Base-by-base conservation (phyloP, 1,140 invertebrate species). In the Phymorhynchus buccinoides region DNA sequence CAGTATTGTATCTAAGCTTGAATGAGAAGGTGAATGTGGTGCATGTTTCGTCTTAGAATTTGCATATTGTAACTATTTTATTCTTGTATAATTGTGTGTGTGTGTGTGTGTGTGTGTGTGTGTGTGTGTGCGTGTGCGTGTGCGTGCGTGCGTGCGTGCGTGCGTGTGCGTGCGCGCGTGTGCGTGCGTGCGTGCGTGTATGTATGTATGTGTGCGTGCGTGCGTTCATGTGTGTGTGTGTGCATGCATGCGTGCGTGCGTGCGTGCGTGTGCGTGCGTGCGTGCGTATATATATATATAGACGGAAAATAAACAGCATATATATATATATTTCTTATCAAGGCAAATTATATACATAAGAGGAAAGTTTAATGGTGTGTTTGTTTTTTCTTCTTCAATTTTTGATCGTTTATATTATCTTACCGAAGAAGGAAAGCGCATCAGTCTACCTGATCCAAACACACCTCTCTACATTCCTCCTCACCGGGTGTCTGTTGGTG, bases 31-130 rank as follows among this genome's bases (percentile, higher is more conserved):
- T n/a, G n/a, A n/a, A n/a, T n/a, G n/a, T n/a, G n/a, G n/a, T n/a
- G n/a, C n/a, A n/a, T n/a, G n/a, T n/a, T n/a, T n/a, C n/a, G n/a
- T n/a, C n/a, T n/a, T n/a, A n/a, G n/a, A n/a, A n/a, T n/a, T n/a
- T n/a, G n/a, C n/a, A n/a, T n/a, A n/a, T n/a, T n/a, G n/a, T n/a
- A n/a, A n/a, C n/a, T n/a, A n/a, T n/a, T n/a, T n/a, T n/a, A n/a
- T n/a, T n/a, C n/a, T n/a, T n/a, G n/a, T n/a, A n/a, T n/a, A n/a
- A 18, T 48, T 48, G 77, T 79, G 77, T 42, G 39, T 79, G 39
- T 79, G 77, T 79, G 39, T 48, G 22, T 42, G 44, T 42, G 41
- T 77, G 41, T n/a, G 16, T 77, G 35, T 16, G 73, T 7, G n/a
- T 7, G 73, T 12, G 9, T 12, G 30, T 77, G 73, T 32, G 30